phyloP scores from a whole-genome alignment of 2,888 invertebrate species.

The Achlya flavicornis region DNA sequence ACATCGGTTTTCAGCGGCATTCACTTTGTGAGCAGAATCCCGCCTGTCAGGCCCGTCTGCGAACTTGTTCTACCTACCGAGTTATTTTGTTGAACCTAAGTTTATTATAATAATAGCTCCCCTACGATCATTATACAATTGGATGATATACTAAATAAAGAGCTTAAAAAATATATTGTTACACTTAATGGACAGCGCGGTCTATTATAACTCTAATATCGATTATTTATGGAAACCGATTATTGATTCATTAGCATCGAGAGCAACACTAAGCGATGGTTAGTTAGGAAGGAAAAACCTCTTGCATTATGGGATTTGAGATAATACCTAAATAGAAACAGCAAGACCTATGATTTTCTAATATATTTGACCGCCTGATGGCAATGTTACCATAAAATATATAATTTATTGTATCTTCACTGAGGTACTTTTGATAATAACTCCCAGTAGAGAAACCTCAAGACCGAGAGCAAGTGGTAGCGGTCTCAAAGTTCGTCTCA shows the following conservation, averaged over 20 bases:
- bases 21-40: constrained; percentile 21
- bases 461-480: constrained; percentile 20
- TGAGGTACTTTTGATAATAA: not conserved
- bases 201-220: not conserved
- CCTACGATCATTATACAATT: constrained; percentile 27
- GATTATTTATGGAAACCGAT: no score
- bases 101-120: constrained; percentile 10
- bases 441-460: no score
- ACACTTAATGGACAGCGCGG: not conserved
- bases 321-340: no score
- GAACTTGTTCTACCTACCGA: constrained; percentile 46
- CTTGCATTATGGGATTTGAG: no score
- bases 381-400: no score
- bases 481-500: constrained; percentile 23
- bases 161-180: no score
- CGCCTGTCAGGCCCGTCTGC: constrained; percentile 46
- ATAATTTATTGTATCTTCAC: no score
- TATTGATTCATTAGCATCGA: no score
- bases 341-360: no score
- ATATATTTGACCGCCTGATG: no score
- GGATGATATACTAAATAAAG: not conserved
- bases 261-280: no score
- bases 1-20: constrained; percentile 28
- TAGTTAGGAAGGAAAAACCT: no score
- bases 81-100: constrained; percentile 39